phyloP scores from a whole-genome alignment of 2,888 invertebrate genomes.

The Orthonevra nobilis region DNA sequence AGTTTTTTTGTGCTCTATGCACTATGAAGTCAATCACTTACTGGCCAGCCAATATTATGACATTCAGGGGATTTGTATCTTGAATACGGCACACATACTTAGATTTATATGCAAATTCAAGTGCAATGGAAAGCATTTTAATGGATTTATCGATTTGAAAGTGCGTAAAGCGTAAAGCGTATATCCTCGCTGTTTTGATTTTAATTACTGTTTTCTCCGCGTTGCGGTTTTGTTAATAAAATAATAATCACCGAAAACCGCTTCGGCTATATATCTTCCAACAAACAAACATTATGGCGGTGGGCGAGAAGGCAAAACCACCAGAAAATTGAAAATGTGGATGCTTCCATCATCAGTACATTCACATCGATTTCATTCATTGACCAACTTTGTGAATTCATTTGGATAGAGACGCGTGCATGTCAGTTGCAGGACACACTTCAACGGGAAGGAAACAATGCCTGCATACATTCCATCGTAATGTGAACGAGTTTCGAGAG shows the following conservation, averaged over 20 bases:
- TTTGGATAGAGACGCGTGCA: conserved; percentile 9
- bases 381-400: conserved; percentile 20
- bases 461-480: neutral
- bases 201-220: conserved; percentile 32
- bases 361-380: conserved; percentile 37
- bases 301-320: conserved; percentile 29
- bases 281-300: neutral
- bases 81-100: neutral
- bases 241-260: conserved; percentile 53
- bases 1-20: conserved; percentile 2
- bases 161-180: neutral
- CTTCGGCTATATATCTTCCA: conserved; percentile 35
- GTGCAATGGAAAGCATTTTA: conserved; percentile 1
- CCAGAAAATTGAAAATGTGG: conserved; percentile 48
- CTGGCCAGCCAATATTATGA: conserved; percentile 17
- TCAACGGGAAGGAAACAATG: conserved; percentile 32
- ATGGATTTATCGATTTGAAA: neutral
- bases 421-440: conserved; percentile 38
- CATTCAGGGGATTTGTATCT: conserved; percentile 6
- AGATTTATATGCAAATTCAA: conserved; percentile 2
- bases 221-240: conserved; percentile 53
- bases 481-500: conserved; percentile 23
- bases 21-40: conserved; percentile 23
- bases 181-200: conserved; percentile 10
- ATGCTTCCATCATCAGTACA: conserved; percentile 32